Base-by-base conservation (phyloP, 2,888 invertebrate species). In the Xiphydria camelus region DNA sequence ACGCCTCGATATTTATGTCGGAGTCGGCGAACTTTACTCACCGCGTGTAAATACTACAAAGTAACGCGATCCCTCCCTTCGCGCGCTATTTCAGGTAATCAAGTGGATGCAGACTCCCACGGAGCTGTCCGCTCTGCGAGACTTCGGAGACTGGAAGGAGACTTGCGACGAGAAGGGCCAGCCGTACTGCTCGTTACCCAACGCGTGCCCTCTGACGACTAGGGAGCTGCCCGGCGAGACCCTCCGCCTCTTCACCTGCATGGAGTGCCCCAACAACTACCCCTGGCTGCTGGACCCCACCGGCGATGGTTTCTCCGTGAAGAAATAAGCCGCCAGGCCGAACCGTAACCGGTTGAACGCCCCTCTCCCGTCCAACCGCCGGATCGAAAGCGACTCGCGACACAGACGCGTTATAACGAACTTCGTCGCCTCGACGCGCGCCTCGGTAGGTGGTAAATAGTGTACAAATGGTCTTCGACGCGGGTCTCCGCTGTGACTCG, bases 81-180 rank as follows among this genome's bases (percentile, higher is more conserved):
- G n/a, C n/a, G n/a, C n/a, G n/a, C n/a, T n/a, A n/a, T n/a, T n/a
- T 49, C 83, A 90, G 83, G 94, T 94, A 19, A 91, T 94, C 68
- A 92, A 94, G 77, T 94, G 94, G 94, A 94, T 94, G 91, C 94
- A 94, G 77, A 91, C 89, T 65, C 94, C 94, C 42, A 92, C 91
- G 20, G 94, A 94, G 76, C 73, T 93, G 56, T 86, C 90, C 34
- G 86, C 87, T 23, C 82, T 94, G 37, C 83, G 92, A 61, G 94
- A 94, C 73, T 94, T 94, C 85, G 88, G 89, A 64, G 92, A 93
- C 76, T 94, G 94, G 94, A 94, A 94, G 77, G 94, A 94, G 65
- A 91, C 91, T 74, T 94, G 94, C 77, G 94, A 94, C 72, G 89
- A 94, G 53, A 93, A 94, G 77, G 94, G 94, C 43, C 92, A 93